Evolutionary conservation across 2,797 vertebrate genomes (phyloP).

Genomic region (Diplodus puntazzo): DNA sequence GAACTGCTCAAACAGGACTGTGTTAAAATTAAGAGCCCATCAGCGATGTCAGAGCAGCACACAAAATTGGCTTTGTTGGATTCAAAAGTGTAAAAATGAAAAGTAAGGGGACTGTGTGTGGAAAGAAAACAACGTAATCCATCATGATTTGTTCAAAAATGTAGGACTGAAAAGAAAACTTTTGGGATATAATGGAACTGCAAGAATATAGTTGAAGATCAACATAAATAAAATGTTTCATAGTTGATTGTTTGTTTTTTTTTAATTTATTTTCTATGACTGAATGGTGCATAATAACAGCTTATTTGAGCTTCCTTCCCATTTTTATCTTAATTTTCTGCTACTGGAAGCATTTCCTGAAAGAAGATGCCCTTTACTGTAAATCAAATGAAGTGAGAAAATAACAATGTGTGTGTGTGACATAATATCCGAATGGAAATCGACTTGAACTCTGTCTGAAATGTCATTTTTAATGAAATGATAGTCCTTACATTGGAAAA

Average conservation of each 20-base stretch:
- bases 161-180: background rate
- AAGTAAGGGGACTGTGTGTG: background rate
- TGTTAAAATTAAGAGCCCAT: background rate
- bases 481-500: too few relatives aligned
- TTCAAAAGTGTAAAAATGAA: background rate
- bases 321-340: background rate
- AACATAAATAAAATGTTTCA: background rate
- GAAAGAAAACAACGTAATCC: background rate
- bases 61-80: background rate
- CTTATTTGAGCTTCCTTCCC: conserved; percentile 4
- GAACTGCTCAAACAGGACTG: conserved; percentile 23
- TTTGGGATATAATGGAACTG: background rate
- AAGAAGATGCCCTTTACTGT: background rate
- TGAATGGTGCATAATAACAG: background rate
- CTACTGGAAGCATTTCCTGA: background rate
- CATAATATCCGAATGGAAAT: background rate
- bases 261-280: background rate
- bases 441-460: background rate
- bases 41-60: background rate
- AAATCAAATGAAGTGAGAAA: conserved; percentile 8
- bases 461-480: too few relatives aligned
- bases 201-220: background rate
- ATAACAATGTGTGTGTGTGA: background rate
- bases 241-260: background rate
- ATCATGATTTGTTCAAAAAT: background rate